phyloP scores from a whole-genome alignment of 2,113 vertebrate species.

The Pachyramphus minor region DNA sequence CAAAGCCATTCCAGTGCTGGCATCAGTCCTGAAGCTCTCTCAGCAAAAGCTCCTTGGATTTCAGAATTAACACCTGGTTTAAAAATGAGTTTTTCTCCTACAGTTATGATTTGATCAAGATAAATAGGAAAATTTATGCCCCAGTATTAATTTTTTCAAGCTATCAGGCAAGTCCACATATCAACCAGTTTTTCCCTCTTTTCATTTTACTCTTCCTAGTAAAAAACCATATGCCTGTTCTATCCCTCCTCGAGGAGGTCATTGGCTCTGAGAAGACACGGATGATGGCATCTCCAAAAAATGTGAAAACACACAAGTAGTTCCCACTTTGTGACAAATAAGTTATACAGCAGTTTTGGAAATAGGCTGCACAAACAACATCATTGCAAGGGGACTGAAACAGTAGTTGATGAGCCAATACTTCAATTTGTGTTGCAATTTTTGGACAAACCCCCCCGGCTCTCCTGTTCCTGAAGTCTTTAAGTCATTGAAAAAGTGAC shows the following conservation, averaged over 20 bases:
- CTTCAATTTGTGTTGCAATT: not conserved
- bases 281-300: not conserved
- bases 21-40: not conserved
- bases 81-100: not conserved
- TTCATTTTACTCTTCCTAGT: not conserved
- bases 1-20: not conserved
- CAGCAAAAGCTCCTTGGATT: not conserved
- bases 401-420: not conserved
- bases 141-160: not conserved
- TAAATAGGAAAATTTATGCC: not conserved
- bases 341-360: not conserved
- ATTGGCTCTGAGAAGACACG: not conserved
- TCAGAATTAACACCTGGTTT: not conserved
- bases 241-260: not conserved
- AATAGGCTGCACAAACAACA: not conserved
- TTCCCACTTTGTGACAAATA: not conserved
- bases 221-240: not conserved
- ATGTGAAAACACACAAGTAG: not conserved
- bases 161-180: not conserved
- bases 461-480: not conserved
- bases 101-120: not conserved
- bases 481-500: not conserved
- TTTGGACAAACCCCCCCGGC: fast-evolving
- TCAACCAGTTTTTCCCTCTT: not conserved
- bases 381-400: not conserved